Base-by-base conservation (phyloP, 2,888 invertebrate species). In the Lasioglossum leucozonium region DNA sequence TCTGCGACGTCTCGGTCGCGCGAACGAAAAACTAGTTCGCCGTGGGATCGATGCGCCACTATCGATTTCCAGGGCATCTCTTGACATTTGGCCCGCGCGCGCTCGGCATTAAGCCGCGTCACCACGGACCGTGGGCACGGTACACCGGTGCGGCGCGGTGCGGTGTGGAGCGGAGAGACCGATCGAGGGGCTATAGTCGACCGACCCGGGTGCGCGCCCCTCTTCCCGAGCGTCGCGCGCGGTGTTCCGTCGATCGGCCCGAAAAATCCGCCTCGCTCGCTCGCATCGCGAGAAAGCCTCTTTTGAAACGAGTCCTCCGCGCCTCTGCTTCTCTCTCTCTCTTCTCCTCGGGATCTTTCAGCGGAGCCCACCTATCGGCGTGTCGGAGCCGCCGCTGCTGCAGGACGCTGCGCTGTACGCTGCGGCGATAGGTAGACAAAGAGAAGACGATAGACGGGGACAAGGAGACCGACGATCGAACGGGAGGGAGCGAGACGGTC, bases 31-130 rank as follows among this genome's bases (percentile, higher is more conserved):
- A 86, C 82, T 82, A 80, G 86, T 80, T 80, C 82, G 82, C 72
- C 79, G 78, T 69, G 62, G 75, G 87, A 87, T 87, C 87, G 86
- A 87, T 87, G 77, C 65, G 62, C 47, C 79, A 22, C 44, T 87
- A 87, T 87, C 86, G 86, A 87, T 86, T 76, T 72, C 72, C 82
- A 74, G 81, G 81, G 65, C 55, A 55, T 65, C 40, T 79, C 79
- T 78, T 72, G 76, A 76, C 74, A 77, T 83, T 80, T 75, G 77
- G 81, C 74, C 72, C 82, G 78, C 72, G 67, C 67, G 67, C 69
- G 69, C n/a, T n/a, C n/a, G 74, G 51, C 77, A 72, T 82, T 79
- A 76, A 82, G 58, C 30, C 77, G 77, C 65, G 85, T 74, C 51
- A 18, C 30, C 67, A 22, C 77, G 30, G 30, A 65, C 47, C 74